Evolutionary conservation across 1,140 invertebrate genomes (phyloP).

Genomic region (Hirudo medicinalis): DNA sequence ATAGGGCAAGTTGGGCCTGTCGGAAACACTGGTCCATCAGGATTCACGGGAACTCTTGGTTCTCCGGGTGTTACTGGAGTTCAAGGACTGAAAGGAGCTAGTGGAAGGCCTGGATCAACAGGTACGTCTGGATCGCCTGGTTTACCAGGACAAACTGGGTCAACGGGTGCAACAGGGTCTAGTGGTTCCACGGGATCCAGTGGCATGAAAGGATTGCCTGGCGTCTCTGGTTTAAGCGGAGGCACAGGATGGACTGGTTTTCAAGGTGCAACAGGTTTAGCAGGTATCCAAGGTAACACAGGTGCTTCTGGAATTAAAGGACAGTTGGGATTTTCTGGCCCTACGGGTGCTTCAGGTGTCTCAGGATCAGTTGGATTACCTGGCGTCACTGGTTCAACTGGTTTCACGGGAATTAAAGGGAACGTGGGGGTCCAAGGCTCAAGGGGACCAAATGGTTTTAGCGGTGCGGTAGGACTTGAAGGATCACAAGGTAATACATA

Average conservation of each 20-base stretch:
- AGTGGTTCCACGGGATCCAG: conserved; percentile 1
- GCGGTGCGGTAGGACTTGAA: neutral
- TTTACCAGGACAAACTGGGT: conserved; percentile 2
- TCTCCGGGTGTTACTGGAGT: neutral
- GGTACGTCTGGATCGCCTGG: conserved; percentile 15
- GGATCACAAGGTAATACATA: neutral
- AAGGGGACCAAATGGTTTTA: neutral
- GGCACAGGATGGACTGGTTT: conserved; percentile 11
- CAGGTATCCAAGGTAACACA: neutral
- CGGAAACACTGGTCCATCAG: neutral
- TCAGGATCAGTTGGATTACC: neutral
- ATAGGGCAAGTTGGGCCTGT: neutral
- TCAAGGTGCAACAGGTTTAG: conserved; percentile 1
- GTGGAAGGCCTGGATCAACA: conserved; percentile 18
- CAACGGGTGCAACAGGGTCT: conserved; percentile 6
- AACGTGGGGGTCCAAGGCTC: neutral
- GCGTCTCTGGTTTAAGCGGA: neutral
- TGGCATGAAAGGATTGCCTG: neutral
- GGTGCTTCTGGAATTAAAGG: conserved; percentile 1
- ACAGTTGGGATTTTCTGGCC: neutral
- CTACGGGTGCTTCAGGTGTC: neutral
- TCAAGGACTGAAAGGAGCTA: conserved; percentile 17
- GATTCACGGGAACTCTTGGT: conserved; percentile 2
- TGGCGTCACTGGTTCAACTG: neutral
- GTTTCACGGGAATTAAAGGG: neutral